Evolutionary conservation across 2,113 vertebrate genomes (phyloP).

Genomic region (Aviceda subcristata): DNA sequence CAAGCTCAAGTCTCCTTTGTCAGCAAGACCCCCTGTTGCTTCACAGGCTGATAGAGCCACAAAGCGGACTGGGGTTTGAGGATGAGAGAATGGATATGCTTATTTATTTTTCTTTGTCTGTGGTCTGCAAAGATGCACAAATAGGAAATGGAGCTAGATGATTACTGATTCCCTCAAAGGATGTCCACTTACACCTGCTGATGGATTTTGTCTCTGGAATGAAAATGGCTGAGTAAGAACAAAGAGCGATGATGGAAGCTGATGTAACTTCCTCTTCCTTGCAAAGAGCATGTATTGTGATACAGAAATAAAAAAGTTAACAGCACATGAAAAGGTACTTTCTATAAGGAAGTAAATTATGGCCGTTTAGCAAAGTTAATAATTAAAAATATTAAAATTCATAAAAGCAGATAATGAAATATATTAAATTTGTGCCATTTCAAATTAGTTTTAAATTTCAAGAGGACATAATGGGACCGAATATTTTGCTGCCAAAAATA

Average conservation of each 20-base stretch:
- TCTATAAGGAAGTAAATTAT: background rate
- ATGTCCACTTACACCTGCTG: background rate
- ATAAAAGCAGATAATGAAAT: background rate
- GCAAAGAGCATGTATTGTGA: background rate
- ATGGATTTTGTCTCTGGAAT: background rate
- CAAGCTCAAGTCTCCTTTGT: background rate
- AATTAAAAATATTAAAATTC: background rate
- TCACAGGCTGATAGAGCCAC: no score
- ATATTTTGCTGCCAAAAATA: background rate
- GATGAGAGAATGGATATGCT: background rate
- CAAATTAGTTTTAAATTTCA: background rate
- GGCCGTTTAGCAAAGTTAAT: background rate
- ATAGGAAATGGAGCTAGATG: background rate
- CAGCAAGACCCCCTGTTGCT: background rate
- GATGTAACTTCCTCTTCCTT: background rate
- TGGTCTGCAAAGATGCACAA: background rate
- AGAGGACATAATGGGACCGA: background rate
- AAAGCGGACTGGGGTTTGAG: background rate
- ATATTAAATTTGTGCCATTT: background rate
- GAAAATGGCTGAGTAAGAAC: background rate
- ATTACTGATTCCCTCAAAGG: background rate
- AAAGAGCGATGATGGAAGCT: background rate
- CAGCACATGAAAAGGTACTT: background rate
- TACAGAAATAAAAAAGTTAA: background rate
- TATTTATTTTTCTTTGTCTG: background rate